These are phyloP conservation scores for Ophion ventricosus DNA, from an alignment of 2,888 invertebrate species.

Conservation along the genomic window DNA sequence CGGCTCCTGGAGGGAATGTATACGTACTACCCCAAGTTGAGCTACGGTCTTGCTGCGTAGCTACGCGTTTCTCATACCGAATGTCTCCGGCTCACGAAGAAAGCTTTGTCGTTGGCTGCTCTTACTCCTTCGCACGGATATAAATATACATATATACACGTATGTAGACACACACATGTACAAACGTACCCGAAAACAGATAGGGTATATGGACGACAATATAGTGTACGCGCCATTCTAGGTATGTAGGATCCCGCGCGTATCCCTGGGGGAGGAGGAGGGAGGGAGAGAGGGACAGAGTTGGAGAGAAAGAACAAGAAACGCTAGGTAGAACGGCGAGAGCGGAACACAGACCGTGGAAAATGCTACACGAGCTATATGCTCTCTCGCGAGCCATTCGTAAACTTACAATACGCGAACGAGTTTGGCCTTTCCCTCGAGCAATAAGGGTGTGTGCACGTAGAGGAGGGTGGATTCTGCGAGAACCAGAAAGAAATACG, in stretches of 20 bases:
- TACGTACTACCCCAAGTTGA: constrained; percentile 76
- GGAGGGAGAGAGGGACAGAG: constrained; percentile 13
- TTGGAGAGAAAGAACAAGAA: constrained; percentile 50
- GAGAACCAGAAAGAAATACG: constrained; percentile 23
- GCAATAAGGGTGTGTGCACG: constrained; percentile 68
- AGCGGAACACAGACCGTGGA: constrained; percentile 60
- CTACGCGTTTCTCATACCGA: constrained; percentile 84
- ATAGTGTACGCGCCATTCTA: constrained; percentile 45
- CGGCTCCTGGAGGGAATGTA: constrained; percentile 56
- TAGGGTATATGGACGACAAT: constrained; percentile 42
- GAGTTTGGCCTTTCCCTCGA: constrained; percentile 68
- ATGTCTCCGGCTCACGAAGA: constrained; percentile 80
- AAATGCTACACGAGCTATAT: constrained; percentile 33
- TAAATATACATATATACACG: constrained; percentile 35
- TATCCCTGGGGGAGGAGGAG: constrained; percentile 39
- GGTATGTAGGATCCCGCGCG: constrained; percentile 46
- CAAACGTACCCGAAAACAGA: constrained; percentile 36
- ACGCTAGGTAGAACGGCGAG: constrained; percentile 46
- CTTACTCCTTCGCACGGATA: constrained; percentile 61
- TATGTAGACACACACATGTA: not conserved
- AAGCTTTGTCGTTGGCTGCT: constrained; percentile 74
- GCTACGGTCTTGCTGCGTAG: constrained; percentile 83
- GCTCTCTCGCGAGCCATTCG: constrained; percentile 48
- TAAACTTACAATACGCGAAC: constrained; percentile 78
- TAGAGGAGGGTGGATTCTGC: constrained; percentile 28